phyloP scores from a whole-genome alignment of 1,140 invertebrate species.

The Euura saliciscinereae region DNA sequence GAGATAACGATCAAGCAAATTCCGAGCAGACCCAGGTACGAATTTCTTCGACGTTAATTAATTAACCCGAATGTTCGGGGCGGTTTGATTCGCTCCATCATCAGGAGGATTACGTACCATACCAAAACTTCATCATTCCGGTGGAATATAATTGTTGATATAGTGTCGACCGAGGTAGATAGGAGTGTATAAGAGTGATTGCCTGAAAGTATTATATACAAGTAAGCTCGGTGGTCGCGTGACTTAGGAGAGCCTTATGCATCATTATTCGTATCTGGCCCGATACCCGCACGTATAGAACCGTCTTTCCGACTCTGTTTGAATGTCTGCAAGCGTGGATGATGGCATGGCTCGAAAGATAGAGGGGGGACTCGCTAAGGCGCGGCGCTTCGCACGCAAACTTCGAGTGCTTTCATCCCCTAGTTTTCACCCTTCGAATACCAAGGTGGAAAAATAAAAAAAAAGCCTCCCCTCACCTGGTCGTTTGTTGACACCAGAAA shows the following conservation, averaged over 20 bases:
- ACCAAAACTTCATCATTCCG: neutral
- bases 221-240: constrained; percentile 31
- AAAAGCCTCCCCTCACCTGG: neutral
- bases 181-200: constrained; percentile 43
- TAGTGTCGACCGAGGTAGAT: constrained; percentile 20
- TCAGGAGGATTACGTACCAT: no score
- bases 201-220: constrained; percentile 34
- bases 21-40: neutral
- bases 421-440: constrained; percentile 7
- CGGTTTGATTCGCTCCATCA: neutral
- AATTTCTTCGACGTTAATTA: neutral
- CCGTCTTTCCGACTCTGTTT: neutral
- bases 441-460: no score
- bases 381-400: constrained; percentile 30
- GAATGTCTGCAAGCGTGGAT: neutral
- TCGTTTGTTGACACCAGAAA: constrained; percentile 3
- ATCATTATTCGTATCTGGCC: neutral
- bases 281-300: neutral
- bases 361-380: constrained; percentile 20
- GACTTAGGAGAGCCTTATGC: constrained; percentile 3
- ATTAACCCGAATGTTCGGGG: neutral
- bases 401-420: constrained; percentile 21
- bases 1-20: no score
- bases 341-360: neutral
- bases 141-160: neutral